Evolutionary conservation across 1,140 invertebrate genomes (phyloP).

Genomic region (fruit fly (Drosophila melanogaster)): Release_6_plus_ISO1_MT NC_004354.4:7777001-7777500

Average conservation of each 20-base stretch:
- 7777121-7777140: slow-evolving; percentile 82
- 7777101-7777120: slow-evolving; percentile 81
- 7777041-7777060: background rate
- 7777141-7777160: slow-evolving; percentile 38
- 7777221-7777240: slow-evolving; percentile 32
- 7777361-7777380: background rate
- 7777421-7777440: slow-evolving; percentile 18
- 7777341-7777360: slow-evolving; percentile 69
- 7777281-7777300: slow-evolving; percentile 8
- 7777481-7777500: slow-evolving; percentile 79
- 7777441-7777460: slow-evolving; percentile 54
- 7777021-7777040: background rate
- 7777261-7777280: slow-evolving; percentile 54
- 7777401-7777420: slow-evolving; percentile 45
- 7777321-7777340: slow-evolving; percentile 59
- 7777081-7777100: slow-evolving; percentile 76
- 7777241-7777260: slow-evolving; percentile 36
- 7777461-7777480: slow-evolving; percentile 74
- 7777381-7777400: slow-evolving; percentile 45
- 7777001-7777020: background rate
- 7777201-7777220: slow-evolving; percentile 46
- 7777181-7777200: slow-evolving; percentile 45
- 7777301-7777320: background rate
- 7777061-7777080: slow-evolving; percentile 59
- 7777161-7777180: background rate